phyloP scores from a whole-genome alignment of 2,888 invertebrate species.

The Rhopalosiphum nymphaeae region DNA sequence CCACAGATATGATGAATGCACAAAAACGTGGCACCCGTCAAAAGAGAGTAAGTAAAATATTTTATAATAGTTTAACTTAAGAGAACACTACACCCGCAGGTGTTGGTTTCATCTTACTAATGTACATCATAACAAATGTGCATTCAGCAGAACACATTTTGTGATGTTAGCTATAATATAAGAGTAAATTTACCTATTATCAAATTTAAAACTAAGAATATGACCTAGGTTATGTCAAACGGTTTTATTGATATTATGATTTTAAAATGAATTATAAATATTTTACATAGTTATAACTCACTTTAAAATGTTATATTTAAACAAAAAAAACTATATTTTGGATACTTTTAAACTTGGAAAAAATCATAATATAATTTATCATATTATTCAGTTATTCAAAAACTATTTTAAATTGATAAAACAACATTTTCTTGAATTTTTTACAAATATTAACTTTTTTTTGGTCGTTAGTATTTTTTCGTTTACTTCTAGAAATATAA shows the following conservation, averaged over 20 bases:
- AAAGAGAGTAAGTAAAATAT: slow-evolving; percentile 73
- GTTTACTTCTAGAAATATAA: neutral
- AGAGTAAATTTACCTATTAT: too few species aligned
- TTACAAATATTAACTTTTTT: neutral
- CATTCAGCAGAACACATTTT: too few species aligned
- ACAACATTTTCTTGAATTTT: neutral
- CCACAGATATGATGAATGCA: slow-evolving; percentile 88
- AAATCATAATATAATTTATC: neutral
- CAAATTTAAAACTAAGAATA: too few species aligned
- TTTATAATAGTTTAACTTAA: neutral
- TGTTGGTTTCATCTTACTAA: too few species aligned
- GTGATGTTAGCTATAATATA: neutral
- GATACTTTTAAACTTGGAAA: neutral
- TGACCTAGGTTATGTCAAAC: too few species aligned
- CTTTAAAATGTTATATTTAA: neutral
- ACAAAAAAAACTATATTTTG: neutral
- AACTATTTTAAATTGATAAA: neutral
- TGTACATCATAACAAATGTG: too few species aligned
- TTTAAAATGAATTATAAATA: too few species aligned
- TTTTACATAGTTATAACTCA: too few species aligned
- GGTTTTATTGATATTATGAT: too few species aligned
- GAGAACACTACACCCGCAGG: too few species aligned
- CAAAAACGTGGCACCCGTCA: slow-evolving; percentile 76
- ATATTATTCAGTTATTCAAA: neutral
- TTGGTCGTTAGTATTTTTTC: neutral